These are phyloP conservation scores for Darevskia mixta DNA, from an alignment of 2,797 vertebrate genomes.

Conservation along the genomic window DNA sequence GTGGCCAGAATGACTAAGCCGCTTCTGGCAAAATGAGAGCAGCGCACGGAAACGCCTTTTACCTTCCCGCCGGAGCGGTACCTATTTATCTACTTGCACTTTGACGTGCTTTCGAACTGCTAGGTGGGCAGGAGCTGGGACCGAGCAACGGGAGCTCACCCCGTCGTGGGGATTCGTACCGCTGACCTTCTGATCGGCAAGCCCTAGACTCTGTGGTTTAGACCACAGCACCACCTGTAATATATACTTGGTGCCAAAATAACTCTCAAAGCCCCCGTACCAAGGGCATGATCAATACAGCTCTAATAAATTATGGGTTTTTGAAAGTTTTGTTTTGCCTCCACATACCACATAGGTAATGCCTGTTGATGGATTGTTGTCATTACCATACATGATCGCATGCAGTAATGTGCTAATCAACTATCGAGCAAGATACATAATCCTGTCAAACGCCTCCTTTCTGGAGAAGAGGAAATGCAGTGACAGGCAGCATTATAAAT, in stretches of 20 bases:
- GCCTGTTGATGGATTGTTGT: conserved; percentile 3
- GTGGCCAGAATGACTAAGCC: too few relatives aligned
- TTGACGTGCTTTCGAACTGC: too few relatives aligned
- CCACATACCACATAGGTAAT: neutral
- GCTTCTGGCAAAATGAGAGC: too few relatives aligned
- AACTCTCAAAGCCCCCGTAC: neutral
- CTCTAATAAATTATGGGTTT: neutral
- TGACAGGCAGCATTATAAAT: conserved; percentile 10
- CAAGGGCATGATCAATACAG: neutral
- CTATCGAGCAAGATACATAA: neutral
- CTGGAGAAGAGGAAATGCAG: neutral
- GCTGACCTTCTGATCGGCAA: too few relatives aligned
- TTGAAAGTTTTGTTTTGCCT: neutral
- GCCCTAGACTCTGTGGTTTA: too few relatives aligned
- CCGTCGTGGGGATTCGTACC: too few relatives aligned
- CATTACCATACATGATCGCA: neutral
- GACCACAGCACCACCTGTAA: neutral
- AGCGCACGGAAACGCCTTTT: too few relatives aligned
- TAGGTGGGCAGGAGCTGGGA: too few relatives aligned
- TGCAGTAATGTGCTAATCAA: neutral
- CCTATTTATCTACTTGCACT: too few relatives aligned
- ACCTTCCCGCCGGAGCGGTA: too few relatives aligned
- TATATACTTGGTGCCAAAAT: neutral
- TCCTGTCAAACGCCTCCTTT: neutral
- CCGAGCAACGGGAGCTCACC: too few relatives aligned